phyloP scores from a whole-genome alignment of 2,888 invertebrate species.

The Siphlonurus alternatus region DNA sequence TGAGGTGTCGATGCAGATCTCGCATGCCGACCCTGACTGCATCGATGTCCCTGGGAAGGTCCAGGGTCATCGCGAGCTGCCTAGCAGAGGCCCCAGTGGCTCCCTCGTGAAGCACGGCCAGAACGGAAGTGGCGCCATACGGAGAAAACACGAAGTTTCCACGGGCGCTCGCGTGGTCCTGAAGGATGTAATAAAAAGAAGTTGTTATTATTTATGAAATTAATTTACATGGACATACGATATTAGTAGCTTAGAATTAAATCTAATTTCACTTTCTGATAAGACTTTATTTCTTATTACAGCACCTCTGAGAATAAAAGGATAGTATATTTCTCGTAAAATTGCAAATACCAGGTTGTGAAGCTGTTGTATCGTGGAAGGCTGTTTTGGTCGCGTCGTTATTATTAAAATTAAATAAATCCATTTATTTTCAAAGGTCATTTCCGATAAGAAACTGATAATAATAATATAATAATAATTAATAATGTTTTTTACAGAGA shows the following conservation, averaged over 20 bases:
- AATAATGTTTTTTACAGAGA: too few species aligned
- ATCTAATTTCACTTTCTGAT: not conserved
- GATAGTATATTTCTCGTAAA: too few species aligned
- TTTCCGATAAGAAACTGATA: too few species aligned
- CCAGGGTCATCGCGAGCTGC: constrained; percentile 52
- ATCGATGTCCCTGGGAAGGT: constrained; percentile 54
- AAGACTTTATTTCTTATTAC: too few species aligned
- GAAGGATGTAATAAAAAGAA: too few species aligned
- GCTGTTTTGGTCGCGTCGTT: too few species aligned
- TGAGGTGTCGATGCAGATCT: constrained; percentile 63
- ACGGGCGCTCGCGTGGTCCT: constrained; percentile 18
- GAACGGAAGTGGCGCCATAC: constrained; percentile 61
- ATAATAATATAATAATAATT: too few species aligned
- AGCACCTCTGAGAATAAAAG: too few species aligned
- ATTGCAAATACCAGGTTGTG: too few species aligned
- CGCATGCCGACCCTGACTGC: constrained; percentile 60
- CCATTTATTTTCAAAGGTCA: too few species aligned
- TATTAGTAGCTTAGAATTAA: constrained; percentile 1
- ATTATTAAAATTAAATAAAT: too few species aligned
- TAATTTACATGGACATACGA: constrained; percentile 36
- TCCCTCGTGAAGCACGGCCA: constrained; percentile 65
- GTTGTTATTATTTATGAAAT: constrained; percentile 46
- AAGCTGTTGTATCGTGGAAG: too few species aligned
- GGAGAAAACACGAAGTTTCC: constrained; percentile 69
- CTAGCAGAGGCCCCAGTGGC: constrained; percentile 51